Evolutionary conservation across 2,113 vertebrate genomes (phyloP).

Genomic region (Sarotherodon lohbergeri): DNA sequence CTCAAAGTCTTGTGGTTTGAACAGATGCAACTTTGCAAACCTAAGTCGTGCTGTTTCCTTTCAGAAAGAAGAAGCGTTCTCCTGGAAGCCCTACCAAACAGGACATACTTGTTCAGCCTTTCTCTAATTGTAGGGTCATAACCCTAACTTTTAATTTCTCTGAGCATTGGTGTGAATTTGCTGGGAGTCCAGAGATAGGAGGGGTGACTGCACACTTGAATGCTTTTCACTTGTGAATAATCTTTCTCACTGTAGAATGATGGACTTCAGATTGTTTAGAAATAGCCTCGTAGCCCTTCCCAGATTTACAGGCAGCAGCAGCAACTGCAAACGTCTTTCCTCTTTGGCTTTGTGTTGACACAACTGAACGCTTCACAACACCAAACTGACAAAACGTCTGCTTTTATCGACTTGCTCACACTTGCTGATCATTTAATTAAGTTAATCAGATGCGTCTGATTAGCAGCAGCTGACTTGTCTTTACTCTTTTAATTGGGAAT

Average conservation of each 20-base stretch:
- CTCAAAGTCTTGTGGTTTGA: neutral
- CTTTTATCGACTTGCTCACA: neutral
- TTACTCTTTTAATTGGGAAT: neutral
- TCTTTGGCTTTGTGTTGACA: neutral
- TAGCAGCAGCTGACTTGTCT: neutral
- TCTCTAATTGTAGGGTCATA: neutral
- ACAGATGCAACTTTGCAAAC: neutral
- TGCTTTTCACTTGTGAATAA: neutral
- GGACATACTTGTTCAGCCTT: neutral
- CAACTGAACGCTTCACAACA: neutral
- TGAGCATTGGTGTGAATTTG: neutral
- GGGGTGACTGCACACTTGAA: neutral
- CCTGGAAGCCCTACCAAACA: neutral
- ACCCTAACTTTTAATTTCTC: neutral
- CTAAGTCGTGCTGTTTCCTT: neutral
- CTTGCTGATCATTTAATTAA: neutral
- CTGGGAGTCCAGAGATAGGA: neutral
- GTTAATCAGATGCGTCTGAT: neutral
- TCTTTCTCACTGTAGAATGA: neutral
- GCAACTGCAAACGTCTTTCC: neutral
- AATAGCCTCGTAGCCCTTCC: neutral
- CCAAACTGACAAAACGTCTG: neutral
- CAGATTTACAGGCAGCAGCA: neutral
- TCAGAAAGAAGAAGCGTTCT: neutral
- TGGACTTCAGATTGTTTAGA: neutral